These are phyloP conservation scores for Phenganax subtilis DNA, from an alignment of 92 coral and sea anemone genomes.

Conservation along the genomic window DNA sequence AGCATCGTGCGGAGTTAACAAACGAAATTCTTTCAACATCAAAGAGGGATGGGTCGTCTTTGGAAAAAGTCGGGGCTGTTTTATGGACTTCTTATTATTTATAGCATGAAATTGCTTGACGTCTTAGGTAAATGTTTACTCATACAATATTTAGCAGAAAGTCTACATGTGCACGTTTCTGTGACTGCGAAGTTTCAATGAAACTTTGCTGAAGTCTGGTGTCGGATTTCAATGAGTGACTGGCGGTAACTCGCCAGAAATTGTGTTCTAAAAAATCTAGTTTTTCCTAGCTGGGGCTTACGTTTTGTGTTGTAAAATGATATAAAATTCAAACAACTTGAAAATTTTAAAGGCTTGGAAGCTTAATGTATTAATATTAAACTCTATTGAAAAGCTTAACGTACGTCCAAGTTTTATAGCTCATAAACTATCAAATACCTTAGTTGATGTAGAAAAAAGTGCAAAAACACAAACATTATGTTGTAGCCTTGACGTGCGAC, in stretches of 20 bases:
- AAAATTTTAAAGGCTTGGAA: not conserved
- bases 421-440: not conserved
- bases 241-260: not conserved
- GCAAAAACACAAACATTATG: not conserved
- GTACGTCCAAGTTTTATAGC: not conserved
- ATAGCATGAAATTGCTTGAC: conserved; percentile 6
- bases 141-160: too few species aligned
- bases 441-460: not conserved
- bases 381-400: not conserved
- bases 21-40: conserved; percentile 43
- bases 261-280: not conserved
- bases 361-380: conserved; percentile 15
- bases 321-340: conserved; percentile 6
- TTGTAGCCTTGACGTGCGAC: conserved; percentile 48
- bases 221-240: conserved; percentile 6
- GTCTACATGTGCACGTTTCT: not conserved
- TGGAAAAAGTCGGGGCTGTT: conserved; percentile 3
- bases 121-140: conserved; percentile 17
- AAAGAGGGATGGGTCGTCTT: conserved; percentile 23
- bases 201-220: not conserved
- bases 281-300: not conserved
- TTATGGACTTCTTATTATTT: conserved; percentile 7
- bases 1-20: not conserved
- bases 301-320: conserved; percentile 2
- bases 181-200: not conserved